A percentile compares a stretch with the other conserved stretches of the same genome.
Conservation (phyloP, 2,113 vertebrate species). For the Trochalopteron elliotii region DNA sequence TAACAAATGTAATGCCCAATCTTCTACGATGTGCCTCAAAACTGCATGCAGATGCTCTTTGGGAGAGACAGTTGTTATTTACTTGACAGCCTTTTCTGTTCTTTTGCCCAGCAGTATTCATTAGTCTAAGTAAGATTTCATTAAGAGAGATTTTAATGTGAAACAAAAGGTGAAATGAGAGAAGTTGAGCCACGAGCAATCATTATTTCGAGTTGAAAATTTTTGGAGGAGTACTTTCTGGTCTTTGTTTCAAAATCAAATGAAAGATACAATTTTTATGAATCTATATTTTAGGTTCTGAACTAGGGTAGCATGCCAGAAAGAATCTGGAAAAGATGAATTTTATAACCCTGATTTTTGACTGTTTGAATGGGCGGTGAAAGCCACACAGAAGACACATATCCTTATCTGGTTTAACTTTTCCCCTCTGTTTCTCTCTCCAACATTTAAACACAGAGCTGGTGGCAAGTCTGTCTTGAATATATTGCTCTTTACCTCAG, state of each 20-base stretch:
- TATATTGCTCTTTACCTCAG: not conserved
- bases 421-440: not conserved
- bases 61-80: not conserved
- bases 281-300: not conserved
- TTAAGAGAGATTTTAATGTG: not conserved
- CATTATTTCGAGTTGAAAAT: not conserved
- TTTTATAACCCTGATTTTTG: not conserved
- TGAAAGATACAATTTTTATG: not conserved
- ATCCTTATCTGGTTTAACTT: not conserved
- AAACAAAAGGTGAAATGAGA: not conserved
- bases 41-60: not conserved
- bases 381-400: not conserved
- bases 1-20: not conserved
- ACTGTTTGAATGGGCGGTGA: not conserved
- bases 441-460: not conserved
- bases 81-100: not conserved
- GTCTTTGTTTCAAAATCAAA: not conserved
- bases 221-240: not conserved
- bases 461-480: not conserved
- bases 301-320: not conserved
- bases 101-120: not conserved
- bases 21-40: not conserved
- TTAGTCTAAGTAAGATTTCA: not conserved
- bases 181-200: not conserved
- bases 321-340: not conserved